Evolutionary conservation across 2,888 invertebrate genomes (phyloP).

Genomic region (Macrosoma leucophasiata): DNA sequence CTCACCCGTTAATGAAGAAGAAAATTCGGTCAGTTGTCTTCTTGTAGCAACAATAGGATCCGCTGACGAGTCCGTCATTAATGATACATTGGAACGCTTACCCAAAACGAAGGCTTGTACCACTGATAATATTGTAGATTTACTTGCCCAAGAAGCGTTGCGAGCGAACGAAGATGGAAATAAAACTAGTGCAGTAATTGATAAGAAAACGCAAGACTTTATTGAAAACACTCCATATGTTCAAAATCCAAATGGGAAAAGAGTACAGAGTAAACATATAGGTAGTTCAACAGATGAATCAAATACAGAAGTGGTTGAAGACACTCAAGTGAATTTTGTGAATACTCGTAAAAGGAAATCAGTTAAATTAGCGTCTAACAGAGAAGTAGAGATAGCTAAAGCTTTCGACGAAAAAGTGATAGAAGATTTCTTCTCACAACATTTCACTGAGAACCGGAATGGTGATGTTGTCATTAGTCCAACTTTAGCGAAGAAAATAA

Average conservation of each 20-base stretch:
- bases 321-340: constrained; percentile 37
- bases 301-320: constrained; percentile 40
- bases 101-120: constrained; percentile 37
- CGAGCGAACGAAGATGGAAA: constrained; percentile 20
- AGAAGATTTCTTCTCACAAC: constrained; percentile 49
- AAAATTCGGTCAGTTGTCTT: constrained; percentile 36
- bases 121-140: constrained; percentile 41
- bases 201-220: constrained; percentile 27
- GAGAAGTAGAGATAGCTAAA: background rate
- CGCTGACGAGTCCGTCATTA: constrained; percentile 42
- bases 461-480: constrained; percentile 43
- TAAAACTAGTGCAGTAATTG: constrained; percentile 6
- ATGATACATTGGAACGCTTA: constrained; percentile 41
- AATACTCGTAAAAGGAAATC: constrained; percentile 27
- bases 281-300: constrained; percentile 46
- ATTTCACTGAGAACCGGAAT: constrained; percentile 34
- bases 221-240: constrained; percentile 9
- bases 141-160: constrained; percentile 47
- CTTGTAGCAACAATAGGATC: constrained; percentile 43
- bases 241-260: constrained; percentile 1
- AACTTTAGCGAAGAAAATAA: constrained; percentile 46
- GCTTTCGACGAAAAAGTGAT: constrained; percentile 33
- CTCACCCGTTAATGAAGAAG: constrained; percentile 31
- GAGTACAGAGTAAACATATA: constrained; percentile 34
- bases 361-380: constrained; percentile 11